Conservation (phyloP, 2,113 vertebrate species). For the Alethe castanea region DNA sequence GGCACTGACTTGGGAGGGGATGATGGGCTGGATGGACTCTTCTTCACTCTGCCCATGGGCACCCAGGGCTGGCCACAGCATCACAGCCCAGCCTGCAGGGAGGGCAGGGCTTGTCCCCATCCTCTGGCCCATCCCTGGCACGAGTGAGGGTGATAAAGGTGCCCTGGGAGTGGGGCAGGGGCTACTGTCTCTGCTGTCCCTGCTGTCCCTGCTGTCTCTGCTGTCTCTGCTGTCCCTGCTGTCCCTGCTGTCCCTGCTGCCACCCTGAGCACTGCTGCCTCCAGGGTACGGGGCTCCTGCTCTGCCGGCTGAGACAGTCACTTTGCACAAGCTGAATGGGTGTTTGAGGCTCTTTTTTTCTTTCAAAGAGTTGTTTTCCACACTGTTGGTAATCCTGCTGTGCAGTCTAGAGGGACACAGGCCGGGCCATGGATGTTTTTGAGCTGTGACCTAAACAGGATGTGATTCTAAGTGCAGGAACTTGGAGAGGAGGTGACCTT, state of each 20-base stretch:
- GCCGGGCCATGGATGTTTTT: not conserved
- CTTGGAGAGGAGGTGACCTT: not conserved
- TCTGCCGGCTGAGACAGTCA: not conserved
- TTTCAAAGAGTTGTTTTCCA: not conserved
- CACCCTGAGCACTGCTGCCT: not conserved
- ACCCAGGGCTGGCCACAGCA: not conserved
- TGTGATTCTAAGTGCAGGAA: not conserved
- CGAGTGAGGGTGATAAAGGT: not conserved
- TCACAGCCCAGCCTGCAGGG: not conserved
- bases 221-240: not conserved
- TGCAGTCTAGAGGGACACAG: rapidly evolving
- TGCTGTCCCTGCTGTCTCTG: not conserved
- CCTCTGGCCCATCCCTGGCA: not conserved
- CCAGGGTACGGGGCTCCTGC: rapidly evolving
- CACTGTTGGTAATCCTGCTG: rapidly evolving
- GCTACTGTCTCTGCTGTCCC: not conserved
- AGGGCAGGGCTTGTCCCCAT: not conserved
- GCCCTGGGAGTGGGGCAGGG: not conserved
- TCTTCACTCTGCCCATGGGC: not conserved
- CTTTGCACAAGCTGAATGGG: rapidly evolving
- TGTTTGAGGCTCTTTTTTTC: not conserved
- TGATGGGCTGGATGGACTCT: rapidly evolving
- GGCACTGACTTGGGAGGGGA: rapidly evolving
- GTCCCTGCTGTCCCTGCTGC: not conserved
- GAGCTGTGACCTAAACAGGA: not conserved